Evolutionary conservation across 2,797 vertebrate species (phyloP).

Genomic region (Sitta carolinensis): DNA sequence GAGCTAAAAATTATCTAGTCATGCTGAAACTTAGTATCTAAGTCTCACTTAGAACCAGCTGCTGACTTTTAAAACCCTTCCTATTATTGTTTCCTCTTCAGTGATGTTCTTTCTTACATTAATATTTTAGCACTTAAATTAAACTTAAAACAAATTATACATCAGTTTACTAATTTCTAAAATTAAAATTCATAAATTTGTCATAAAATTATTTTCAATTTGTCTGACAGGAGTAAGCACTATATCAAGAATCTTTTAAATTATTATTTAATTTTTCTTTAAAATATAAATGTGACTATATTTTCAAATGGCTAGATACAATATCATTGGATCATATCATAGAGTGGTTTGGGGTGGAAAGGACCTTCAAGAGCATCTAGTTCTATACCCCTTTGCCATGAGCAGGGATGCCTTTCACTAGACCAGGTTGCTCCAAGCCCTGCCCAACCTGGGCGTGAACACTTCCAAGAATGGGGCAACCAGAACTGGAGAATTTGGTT

Average conservation of each 20-base stretch:
- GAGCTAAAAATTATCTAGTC: conserved; percentile 62
- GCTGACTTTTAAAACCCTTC: conserved; percentile 34
- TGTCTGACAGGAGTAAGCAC: not conserved
- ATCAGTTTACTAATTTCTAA: not conserved
- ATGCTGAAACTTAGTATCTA: conserved; percentile 56
- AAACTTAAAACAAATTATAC: not conserved
- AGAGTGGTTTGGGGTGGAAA: not conserved
- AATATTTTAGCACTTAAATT: not conserved
- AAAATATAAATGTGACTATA: not conserved
- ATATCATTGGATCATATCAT: not conserved
- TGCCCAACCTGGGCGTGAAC: not conserved
- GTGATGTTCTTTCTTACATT: not conserved
- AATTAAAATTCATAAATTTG: too few relatives aligned
- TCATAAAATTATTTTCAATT: not conserved
- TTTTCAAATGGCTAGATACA: not conserved
- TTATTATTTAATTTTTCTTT: not conserved
- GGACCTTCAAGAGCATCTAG: not conserved
- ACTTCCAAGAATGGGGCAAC: not conserved
- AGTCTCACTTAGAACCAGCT: conserved; percentile 56
- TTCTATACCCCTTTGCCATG: not conserved
- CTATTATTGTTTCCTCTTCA: conserved; percentile 37
- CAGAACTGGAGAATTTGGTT: not conserved
- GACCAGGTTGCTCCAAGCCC: not conserved
- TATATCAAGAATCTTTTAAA: not conserved
- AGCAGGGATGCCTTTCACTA: not conserved